Evolutionary conservation across 2,797 vertebrate species (phyloP), one percentile per base, ranked within the genome.

Genomic region (Hemitrygon akajei): DNA sequence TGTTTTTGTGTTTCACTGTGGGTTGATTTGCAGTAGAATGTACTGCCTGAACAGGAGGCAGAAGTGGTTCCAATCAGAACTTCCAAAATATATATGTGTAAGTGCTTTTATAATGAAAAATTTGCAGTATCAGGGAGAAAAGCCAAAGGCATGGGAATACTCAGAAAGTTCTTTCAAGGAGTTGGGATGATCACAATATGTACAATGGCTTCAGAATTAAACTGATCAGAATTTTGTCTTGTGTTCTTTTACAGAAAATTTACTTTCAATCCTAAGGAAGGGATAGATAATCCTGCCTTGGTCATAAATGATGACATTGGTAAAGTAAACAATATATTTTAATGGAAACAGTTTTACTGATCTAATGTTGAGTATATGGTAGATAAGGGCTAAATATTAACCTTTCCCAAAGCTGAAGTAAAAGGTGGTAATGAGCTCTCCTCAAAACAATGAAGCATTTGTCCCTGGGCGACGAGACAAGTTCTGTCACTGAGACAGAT

Each of bases 221-320:
- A 47, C 27, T 79, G 71, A 37, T 60, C 27, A 6, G 27, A 69
- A 63, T 81, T 63, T 63, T 30, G 81, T 66, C 18, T 60, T 37
- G 76, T 81, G 47, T 14, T 94, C 95, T n/a, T 37, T 96, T 96
- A 75, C 95, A 98, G 97, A 95, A 99, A 97, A 95, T 99, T 99
- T 95, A 97, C 97, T 82, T 99, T 99, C 96, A 98, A 99, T 95
- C 98, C 99, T 92, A 99, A 98, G 95, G 96, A 98, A 95, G 99
- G 98, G 40, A 99, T 99, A 7, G 99, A 99, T 96, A 99, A 99
- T 95, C 98, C 99, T 94, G 98, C 97, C 84, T 96, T 99, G 94
- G 96, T 97, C 89, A 97, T 97, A 94, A 94, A 95, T 0, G 97
- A 97, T 86, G 97, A 97, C 94, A 94, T 96, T 71, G 97, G 97